Percentiles rank a stretch among this genome's conserved stretches.
phyloP scores from a whole-genome alignment of 2,113 vertebrate genomes.

The Haliaeetus leucogaster region DNA sequence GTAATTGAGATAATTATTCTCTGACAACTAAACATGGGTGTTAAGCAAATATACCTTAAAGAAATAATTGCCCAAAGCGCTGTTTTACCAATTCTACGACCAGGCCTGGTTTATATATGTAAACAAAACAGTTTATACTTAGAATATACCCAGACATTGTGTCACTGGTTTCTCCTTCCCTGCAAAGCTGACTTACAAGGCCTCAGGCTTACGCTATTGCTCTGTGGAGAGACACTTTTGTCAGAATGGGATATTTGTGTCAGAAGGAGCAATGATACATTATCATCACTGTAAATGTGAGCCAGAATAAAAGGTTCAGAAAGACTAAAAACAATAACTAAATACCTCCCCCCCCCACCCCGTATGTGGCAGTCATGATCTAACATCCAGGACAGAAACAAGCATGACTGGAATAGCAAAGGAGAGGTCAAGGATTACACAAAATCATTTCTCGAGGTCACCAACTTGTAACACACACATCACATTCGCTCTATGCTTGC shows the following conservation, averaged over 20 bases:
- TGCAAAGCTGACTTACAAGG: constrained; percentile 1
- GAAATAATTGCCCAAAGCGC: background rate
- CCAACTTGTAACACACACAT: background rate
- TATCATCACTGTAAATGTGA: background rate
- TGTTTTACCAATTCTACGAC: background rate
- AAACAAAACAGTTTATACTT: constrained; percentile 46
- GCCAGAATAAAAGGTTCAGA: background rate
- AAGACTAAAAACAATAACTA: background rate
- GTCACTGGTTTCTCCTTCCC: background rate
- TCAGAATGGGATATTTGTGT: constrained; percentile 13
- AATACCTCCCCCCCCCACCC: background rate
- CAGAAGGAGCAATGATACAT: background rate
- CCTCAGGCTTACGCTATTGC: background rate
- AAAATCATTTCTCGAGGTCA: background rate
- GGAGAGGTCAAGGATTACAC: background rate
- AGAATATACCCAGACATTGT: background rate
- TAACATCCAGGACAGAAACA: background rate
- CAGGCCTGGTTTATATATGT: background rate
- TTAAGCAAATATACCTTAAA: constrained; percentile 6
- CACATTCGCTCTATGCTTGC: background rate
- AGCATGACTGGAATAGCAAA: background rate
- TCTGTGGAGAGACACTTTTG: background rate
- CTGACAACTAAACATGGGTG: background rate
- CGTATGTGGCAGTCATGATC: background rate
- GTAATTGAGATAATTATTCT: background rate